Base-by-base conservation (phyloP, 1,140 invertebrate genomes). In the Drosophila rhopaloa region DNA sequence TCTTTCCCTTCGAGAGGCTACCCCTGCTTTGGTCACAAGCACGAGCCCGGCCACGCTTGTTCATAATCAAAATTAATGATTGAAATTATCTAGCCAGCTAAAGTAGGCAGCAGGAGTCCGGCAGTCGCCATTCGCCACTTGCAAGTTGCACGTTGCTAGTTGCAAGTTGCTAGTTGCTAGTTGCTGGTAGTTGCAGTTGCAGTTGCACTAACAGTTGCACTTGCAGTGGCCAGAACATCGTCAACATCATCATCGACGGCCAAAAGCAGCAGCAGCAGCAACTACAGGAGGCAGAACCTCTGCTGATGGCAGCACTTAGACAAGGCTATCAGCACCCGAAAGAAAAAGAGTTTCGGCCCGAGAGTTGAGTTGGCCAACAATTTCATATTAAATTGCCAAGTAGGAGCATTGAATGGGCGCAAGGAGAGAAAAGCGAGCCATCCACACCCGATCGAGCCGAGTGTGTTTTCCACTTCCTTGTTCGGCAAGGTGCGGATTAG, bases 61-160 rank as follows among this genome's bases (percentile, higher is more conserved):
- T 89, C 84, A 90, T 89, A 89, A 89, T 89, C 84, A 89, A 89
- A 89, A 89, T 89, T 89, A 89, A 89, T 89, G 84, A 89, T 89
- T 89, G 84, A 89, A 89, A 89, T 90, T 89, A 89, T 89, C 84
- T 89, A 78, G 81, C 66, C 43, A 78, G 85, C 73, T 81, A 84
- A 89, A 89, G 80, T 89, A 89, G 84, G 84, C 74, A 88, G 76
- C 44, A 47, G 40, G 41, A 65, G 75, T 58, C 37, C 40, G 38
- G 63, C 51, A 47, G 37, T 56, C 41, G 67, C 50, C 63, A 11
- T 19, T 50, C 37, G 57, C 57, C 44, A 37, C 6, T 48, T 24
- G 46, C 46, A 13, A 48, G 5, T 24, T 37, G 51, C 65, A 50
- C 62, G 54, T 62, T 71, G 55, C 60, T 63, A 53, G 41, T 55